These are phyloP conservation scores for Columbina picui DNA, from an alignment of 2,113 vertebrate genomes.

Conservation along the genomic window DNA sequence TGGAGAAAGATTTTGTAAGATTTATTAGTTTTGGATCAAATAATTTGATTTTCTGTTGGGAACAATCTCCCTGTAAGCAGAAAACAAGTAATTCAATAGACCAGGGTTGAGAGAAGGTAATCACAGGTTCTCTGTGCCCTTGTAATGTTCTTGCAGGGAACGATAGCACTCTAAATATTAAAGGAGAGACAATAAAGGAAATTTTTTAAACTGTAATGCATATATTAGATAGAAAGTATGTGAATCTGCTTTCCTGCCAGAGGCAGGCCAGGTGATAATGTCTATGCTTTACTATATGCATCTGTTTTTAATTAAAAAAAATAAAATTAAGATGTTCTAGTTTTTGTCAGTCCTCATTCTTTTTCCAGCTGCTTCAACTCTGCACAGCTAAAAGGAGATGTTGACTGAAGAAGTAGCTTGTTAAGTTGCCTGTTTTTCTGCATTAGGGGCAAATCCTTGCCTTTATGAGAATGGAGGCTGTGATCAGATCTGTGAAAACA, in stretches of 20 bases:
- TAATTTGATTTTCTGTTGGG: background rate
- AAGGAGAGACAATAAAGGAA: background rate
- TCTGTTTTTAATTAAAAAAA: background rate
- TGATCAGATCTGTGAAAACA: constrained; percentile 84
- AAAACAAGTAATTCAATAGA: background rate
- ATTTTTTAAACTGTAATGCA: background rate
- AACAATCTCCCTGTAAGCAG: background rate
- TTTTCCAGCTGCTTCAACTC: background rate
- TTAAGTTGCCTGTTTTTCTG: background rate
- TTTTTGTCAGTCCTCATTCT: background rate
- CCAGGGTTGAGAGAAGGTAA: background rate
- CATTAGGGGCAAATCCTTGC: constrained; percentile 81
- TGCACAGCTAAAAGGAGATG: background rate
- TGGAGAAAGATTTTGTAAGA: background rate
- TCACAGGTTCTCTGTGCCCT: background rate
- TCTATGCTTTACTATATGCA: background rate
- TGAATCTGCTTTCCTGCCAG: background rate
- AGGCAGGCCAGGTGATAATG: background rate
- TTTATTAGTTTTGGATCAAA: background rate
- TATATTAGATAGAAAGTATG: background rate
- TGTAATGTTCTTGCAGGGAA: background rate
- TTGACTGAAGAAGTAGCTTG: background rate
- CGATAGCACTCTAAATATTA: background rate
- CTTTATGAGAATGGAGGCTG: constrained; percentile 85
- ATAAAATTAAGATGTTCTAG: background rate